These are phyloP conservation scores for Eupeodes corollae DNA, from an alignment of 1,140 invertebrate genomes.

Conservation along the genomic window DNA sequence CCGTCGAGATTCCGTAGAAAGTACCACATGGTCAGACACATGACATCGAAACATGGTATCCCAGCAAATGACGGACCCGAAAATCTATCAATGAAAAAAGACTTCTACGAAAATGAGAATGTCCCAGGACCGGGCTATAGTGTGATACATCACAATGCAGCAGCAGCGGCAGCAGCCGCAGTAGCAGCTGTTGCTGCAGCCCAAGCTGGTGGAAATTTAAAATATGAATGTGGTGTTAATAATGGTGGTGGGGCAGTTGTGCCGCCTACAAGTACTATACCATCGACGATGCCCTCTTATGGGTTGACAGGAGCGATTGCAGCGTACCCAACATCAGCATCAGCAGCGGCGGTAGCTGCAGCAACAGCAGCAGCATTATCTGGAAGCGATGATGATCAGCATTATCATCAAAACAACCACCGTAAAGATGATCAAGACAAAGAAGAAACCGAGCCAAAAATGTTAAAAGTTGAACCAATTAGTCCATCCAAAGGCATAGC, in stretches of 20 bases:
- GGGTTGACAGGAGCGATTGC: slow-evolving; percentile 32
- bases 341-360: slow-evolving; percentile 20
- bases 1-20: slow-evolving; percentile 45
- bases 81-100: slow-evolving; percentile 30
- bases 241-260: slow-evolving; percentile 1
- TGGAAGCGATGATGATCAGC: too few relatives aligned
- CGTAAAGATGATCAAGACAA: too few relatives aligned
- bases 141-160: neutral
- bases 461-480: slow-evolving; percentile 24
- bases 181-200: neutral
- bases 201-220: neutral
- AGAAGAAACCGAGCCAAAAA: slow-evolving; percentile 5
- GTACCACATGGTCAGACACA: slow-evolving; percentile 48
- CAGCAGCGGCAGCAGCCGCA: neutral
- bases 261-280: slow-evolving; percentile 11
- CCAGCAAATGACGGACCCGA: slow-evolving; percentile 29
- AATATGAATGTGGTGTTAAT: neutral
- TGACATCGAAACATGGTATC: slow-evolving; percentile 40
- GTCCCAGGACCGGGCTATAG: neutral
- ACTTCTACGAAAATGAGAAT: slow-evolving; percentile 20
- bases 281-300: slow-evolving; percentile 20
- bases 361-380: neutral
- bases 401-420: too few relatives aligned
- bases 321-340: slow-evolving; percentile 23
- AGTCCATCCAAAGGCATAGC: slow-evolving; percentile 19